Evolutionary conservation across 2,113 vertebrate genomes (phyloP).

Genomic region (Meriones unguiculatus): DNA sequence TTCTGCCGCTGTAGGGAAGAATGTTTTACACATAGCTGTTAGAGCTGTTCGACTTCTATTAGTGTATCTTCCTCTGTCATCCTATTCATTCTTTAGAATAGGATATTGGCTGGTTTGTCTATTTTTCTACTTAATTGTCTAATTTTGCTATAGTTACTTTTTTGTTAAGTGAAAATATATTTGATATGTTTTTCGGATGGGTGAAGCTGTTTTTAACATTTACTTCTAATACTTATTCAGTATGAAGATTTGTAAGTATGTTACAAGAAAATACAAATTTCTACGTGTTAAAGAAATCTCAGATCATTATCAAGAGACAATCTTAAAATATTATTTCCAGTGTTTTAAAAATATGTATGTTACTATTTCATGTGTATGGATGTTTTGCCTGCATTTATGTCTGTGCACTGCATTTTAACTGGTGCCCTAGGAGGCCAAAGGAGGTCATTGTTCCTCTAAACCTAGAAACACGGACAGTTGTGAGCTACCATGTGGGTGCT

Average conservation of each 20-base stretch:
- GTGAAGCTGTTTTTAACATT: neutral
- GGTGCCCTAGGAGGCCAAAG: neutral
- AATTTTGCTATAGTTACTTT: neutral
- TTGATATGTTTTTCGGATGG: neutral
- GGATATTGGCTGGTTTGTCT: neutral
- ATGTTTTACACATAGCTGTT: neutral
- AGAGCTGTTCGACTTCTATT: neutral
- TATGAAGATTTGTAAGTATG: slow-evolving; percentile 24
- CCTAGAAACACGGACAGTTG: neutral
- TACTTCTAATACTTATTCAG: neutral
- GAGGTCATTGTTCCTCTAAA: neutral
- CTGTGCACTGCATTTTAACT: neutral
- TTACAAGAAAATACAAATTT: slow-evolving; percentile 58
- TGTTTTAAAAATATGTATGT: neutral
- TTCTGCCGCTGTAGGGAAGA: neutral
- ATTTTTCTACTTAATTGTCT: slow-evolving; percentile 26
- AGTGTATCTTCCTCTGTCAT: neutral
- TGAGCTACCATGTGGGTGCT: neutral
- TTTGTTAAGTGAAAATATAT: neutral
- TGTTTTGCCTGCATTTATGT: neutral
- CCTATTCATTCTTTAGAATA: neutral
- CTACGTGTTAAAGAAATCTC: neutral
- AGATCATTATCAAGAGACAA: slow-evolving; percentile 35
- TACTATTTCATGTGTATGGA: neutral
- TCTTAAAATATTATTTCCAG: neutral